Base-by-base conservation (phyloP, 2,888 invertebrate genomes). In the Lapara coniferarum region DNA sequence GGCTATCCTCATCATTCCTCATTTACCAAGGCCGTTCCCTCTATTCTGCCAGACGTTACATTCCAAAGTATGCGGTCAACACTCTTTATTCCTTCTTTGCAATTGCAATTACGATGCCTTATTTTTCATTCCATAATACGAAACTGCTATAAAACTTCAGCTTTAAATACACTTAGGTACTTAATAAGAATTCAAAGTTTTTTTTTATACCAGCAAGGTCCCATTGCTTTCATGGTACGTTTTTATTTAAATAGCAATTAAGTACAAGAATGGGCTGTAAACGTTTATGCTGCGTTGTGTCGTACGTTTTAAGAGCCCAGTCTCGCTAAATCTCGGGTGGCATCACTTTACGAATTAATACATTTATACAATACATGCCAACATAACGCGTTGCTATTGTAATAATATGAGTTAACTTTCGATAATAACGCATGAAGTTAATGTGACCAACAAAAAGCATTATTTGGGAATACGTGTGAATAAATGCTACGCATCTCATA, bases 181-280 rank as follows among this genome's bases (percentile, higher is more conserved):
- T 85, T 86, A 86, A 83, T 83, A 84, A 84, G 84, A 83, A 83
- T 80, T 78, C 77, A 75, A 80, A 78, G 81, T 81, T 78, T 80
- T 85, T 83, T 83, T 84, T 81, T 79, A 81, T 81, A 82, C 85
- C 85, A 81, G 75, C 78, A 79, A 80, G 85, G 84, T 81, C 81
- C 82, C 83, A 86, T 88, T 89, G 86, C 87, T 81, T 89, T 90
- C 89, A 89, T 87, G 88, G 90, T 87, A 83, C 84, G 89, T 91
- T 91, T 90, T 92, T 91, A 90, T 92, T 92, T 91, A 88, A 92
- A 92, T 89, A 89, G 89, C 91, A 92, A 92, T 92, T 92, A 92
- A 91, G 85, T 86, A 85, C 88, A 91, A 92, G 92, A 92, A 92
- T 91, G 90, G 91, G 90, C 86, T 86, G 90, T 92, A 90, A 92